phyloP scores from a whole-genome alignment of 2,113 vertebrate genomes.

The Ctenodactylus gundi region DNA sequence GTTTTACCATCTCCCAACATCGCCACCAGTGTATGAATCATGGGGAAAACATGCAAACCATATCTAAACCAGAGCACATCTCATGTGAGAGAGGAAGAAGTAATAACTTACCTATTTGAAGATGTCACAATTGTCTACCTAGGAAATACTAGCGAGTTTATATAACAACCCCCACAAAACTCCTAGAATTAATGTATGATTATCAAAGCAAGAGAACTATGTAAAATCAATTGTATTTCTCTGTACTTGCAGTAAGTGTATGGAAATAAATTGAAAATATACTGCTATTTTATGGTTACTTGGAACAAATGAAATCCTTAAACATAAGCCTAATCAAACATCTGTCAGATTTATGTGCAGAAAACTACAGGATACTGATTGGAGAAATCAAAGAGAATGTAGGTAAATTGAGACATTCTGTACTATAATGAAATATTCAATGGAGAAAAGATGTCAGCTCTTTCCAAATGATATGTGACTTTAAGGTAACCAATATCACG shows the following conservation, averaged over 20 bases:
- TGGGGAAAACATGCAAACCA: not conserved
- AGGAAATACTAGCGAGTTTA: not conserved
- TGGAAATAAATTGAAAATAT: not conserved
- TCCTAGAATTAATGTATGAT: not conserved
- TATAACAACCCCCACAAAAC: not conserved
- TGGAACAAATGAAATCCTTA: constrained; percentile 12
- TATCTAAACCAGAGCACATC: not conserved
- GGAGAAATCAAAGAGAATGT: not conserved
- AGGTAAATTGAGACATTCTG: not conserved
- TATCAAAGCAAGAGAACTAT: not conserved
- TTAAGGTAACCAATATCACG: not conserved
- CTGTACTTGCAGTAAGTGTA: not conserved
- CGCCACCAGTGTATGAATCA: not conserved
- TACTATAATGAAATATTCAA: not conserved
- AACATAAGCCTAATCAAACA: not conserved
- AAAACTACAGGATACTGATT: constrained; percentile 37
- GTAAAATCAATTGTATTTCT: not conserved
- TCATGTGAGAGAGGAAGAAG: not conserved
- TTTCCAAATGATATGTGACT: not conserved
- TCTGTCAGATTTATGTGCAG: not conserved
- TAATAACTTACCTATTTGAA: not conserved
- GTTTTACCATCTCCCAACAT: not conserved
- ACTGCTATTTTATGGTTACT: not conserved
- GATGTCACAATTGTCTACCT: not conserved
- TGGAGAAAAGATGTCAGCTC: not conserved